Evolutionary conservation across 2,113 vertebrate genomes (phyloP).

Genomic region (Theristicus caerulescens): DNA sequence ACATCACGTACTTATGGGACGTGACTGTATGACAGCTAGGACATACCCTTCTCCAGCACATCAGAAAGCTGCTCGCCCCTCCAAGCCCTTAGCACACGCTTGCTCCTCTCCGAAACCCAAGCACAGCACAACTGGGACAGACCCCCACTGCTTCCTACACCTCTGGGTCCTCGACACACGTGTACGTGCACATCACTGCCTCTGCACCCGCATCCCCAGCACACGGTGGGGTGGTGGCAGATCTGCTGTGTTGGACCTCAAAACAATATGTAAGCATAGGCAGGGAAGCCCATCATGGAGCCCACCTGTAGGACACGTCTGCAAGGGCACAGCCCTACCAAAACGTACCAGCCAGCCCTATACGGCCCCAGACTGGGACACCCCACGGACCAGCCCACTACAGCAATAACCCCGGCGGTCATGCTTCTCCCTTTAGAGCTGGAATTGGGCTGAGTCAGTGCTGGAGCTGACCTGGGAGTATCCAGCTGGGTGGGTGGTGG

Average conservation of each 20-base stretch:
- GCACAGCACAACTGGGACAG: not conserved
- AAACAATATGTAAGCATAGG: not conserved
- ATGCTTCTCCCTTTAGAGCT: no score
- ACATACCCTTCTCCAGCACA: not conserved
- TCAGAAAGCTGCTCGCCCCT: not conserved
- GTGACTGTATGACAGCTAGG: not conserved
- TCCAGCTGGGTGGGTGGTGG: not conserved
- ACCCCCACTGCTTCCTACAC: not conserved
- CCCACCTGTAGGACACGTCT: not conserved
- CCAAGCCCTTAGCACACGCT: not conserved
- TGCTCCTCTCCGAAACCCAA: not conserved
- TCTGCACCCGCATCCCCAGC: rapidly evolving
- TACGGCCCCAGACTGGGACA: not conserved
- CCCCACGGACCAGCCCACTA: not conserved
- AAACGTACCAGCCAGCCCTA: not conserved
- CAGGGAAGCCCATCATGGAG: not conserved
- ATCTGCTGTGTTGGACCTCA: not conserved
- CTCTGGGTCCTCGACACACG: not conserved
- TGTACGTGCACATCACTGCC: not conserved
- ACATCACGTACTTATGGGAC: not conserved
- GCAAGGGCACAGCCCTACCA: not conserved
- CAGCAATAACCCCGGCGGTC: not conserved
- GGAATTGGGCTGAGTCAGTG: not conserved
- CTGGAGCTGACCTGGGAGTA: not conserved
- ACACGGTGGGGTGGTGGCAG: rapidly evolving